Base-by-base conservation (phyloP, 2,113 vertebrate genomes). In the Paralichthys olivaceus region DNA sequence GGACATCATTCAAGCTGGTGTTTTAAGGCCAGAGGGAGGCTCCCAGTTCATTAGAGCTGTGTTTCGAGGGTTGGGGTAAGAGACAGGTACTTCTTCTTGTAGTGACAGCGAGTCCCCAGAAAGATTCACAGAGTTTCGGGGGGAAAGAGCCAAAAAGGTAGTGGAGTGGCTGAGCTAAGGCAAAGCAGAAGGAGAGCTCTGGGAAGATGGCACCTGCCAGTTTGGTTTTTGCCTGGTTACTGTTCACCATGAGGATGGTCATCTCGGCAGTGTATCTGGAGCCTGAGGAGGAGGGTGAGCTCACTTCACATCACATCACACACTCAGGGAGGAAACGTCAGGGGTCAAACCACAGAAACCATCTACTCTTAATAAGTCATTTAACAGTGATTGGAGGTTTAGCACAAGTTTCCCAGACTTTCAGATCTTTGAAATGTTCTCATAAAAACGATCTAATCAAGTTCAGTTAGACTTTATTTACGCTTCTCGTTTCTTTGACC, bases 1-100 rank as follows among this genome's bases (percentile, higher is more conserved):
- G 85, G 70, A 93, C 89, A 89, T 92, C 62, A 54, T 92, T 93
- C 91, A 95, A 82, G 84, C 89, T 89, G 85, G 83, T 92, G 92
- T 90, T 93, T 93, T 89, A 93, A 91, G 87, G 81, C 87, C 62
- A n/a, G 81, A 85, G 78, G 78, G 90, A 86, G 91, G 89, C 84
- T 87, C 85, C 70, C 80, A 85, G 77, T 91, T 89, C 88, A 89
- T 93, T 86, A 86, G 86, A 89, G 77, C 78, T 26, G 83, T 77
- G 83, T 77, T 86, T 90, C 19, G 49, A 90, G 89, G 81, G 85
- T 49, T 66, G 76, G 79, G 67, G 80, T 66, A 64, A 83, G 71
- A 72, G 71, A 53, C 20, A 77, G 83, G 64, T 37, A 34, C 81
- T 83, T 76, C 83, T 29, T 88, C 86, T 90, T 74, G n/a, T 74